A percentile compares a stretch with the other conserved stretches of the same genome.
phyloP scores from a whole-genome alignment of 1,140 invertebrate genomes.

The Nephila pilipes region DNA sequence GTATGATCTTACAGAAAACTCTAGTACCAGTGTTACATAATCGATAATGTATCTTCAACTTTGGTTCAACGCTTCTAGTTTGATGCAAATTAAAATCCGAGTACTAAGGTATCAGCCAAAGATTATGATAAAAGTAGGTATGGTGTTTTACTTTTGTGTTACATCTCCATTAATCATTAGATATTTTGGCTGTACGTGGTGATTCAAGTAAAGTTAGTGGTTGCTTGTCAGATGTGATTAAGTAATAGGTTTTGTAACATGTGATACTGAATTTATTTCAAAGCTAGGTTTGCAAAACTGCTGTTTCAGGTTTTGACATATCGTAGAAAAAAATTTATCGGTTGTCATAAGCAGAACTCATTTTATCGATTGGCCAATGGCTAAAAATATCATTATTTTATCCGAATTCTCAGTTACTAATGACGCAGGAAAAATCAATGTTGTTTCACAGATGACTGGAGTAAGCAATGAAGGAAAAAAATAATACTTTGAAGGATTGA shows the following conservation, averaged over 20 bases:
- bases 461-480: neutral
- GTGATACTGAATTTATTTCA: too few species aligned
- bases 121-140: neutral
- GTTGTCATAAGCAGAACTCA: too few species aligned
- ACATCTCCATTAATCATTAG: neutral
- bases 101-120: neutral
- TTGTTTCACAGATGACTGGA: too few species aligned
- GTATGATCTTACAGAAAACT: neutral
- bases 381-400: too few species aligned
- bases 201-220: neutral
- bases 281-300: too few species aligned
- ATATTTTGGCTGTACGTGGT: neutral
- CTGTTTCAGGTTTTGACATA: too few species aligned
- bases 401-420: too few species aligned
- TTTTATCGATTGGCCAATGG: too few species aligned
- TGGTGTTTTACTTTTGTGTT: neutral
- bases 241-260: too few species aligned
- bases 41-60: constrained; percentile 14
- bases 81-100: neutral
- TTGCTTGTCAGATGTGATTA: neutral
- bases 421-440: too few species aligned
- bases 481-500: neutral
- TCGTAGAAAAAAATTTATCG: too few species aligned
- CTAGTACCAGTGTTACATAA: neutral
- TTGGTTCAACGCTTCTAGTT: neutral